Base-by-base conservation (phyloP, 2,888 invertebrate genomes). In the Drosophila sordidula region DNA sequence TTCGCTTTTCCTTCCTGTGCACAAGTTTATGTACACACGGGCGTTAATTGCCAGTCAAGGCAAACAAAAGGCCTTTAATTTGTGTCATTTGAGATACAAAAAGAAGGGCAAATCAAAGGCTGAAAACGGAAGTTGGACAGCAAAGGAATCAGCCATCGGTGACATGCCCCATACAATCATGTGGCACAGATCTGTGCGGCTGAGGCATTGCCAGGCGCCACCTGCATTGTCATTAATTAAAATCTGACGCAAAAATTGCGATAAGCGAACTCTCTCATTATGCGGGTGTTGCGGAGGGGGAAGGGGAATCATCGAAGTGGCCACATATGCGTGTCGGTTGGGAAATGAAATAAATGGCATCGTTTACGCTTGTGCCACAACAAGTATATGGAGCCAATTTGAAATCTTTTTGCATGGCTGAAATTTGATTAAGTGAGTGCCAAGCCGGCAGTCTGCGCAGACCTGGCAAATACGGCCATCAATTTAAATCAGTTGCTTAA, bases 351-450 rank as follows among this genome's bases (percentile, higher is more conserved):
- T 70, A 69, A 77, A 86, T 80, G 77, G 62, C 64, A 64, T 56
- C 44, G 42, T 41, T 66, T 52, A 47, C 39, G 52, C 49, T 25
- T 62, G 56, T 66, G 64, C 56, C 22, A 34, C 14, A 46, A 12
- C 41, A 34, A 58, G 55, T 16, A 46, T 12, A 41, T 39, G 54
- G 55, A 62, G 68, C 47, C 75, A 75, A 70, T 78, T 73, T 68
- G 50, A 54, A 52, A 55, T 59, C 49, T 70, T 65, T 81, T 67
- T 66, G 67, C 69, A 65, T 75, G 69, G 58, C 56, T 82, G 47
- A 88, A 85, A 86, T 82, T 88, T 83, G 86, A 88, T 83, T 88
- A 87, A 83, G 80, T 87, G 88, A 79, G 82, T 82, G 86, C 44
- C 68, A 86, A 72, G 63, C 65, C 65, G 44, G 16, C 51, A 32